Base-by-base conservation (phyloP, 2,888 invertebrate genomes). In the Caenorhabditis zanzibari region DNA sequence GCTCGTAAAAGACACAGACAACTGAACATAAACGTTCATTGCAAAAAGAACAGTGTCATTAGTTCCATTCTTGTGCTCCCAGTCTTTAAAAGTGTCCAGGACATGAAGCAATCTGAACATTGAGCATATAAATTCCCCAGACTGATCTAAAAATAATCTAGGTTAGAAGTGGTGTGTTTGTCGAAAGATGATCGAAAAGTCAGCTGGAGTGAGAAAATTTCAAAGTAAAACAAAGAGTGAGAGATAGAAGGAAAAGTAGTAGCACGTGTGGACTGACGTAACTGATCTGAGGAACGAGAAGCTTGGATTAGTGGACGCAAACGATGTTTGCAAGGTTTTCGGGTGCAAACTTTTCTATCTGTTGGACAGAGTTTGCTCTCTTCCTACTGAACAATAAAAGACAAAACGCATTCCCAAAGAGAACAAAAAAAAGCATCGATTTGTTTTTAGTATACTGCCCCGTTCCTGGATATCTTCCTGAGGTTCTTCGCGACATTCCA, bases 401-500 rank as follows among this genome's bases (percentile, higher is more conserved):
- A 9, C n/a, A 19, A 49, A n/a, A 22, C 49, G 5, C n/a, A 49
- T 49, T 49, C 19, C n/a, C 6, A n/a, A 44, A n/a, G 5, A 14
- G 44, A 44, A n/a, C 9, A n/a, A 44, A 9, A 44, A 9, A 14
- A 14, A 44, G 49, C 22, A 28, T 26, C 28, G 14, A 14, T 4
- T 9, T 28, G 1, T 75, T 93, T 93, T 19, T 93, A 97, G 97
- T 95, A 19, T 94, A 97, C 74, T 94, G 94, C 26, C 96, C 96
- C 1, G 94, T 95, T 68, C 94, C 95, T 54, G 95, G 95, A 89
- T 94, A 94, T 71, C 94, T 96, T 91, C 95, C 95, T 66, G 94
- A 94, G 24, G 94, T 95, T 82, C 94, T 96, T 10, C 94, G 95
- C 16, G 94, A 94, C 49, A 95, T 95, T 92, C 96, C 96, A 0